These are phyloP conservation scores for Rhynchomys soricoides DNA, from an alignment of 2,113 vertebrate genomes.

Conservation along the genomic window DNA sequence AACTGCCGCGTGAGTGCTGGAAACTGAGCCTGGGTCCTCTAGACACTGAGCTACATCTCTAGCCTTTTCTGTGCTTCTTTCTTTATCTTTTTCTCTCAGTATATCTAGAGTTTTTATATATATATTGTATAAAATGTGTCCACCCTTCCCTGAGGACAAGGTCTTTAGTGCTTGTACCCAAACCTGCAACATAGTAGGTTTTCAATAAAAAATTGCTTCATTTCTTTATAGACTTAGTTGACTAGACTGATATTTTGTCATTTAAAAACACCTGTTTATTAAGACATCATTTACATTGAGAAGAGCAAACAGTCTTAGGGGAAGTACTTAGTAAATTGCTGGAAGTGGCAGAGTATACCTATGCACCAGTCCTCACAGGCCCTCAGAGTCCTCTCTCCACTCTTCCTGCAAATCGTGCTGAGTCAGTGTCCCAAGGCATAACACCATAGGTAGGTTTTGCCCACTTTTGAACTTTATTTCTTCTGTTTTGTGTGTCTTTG, in stretches of 20 bases:
- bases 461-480: not conserved
- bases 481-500: not conserved
- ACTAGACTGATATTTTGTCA: not conserved
- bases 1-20: not conserved
- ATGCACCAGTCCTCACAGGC: not conserved
- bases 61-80: not conserved
- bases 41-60: not conserved
- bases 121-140: not conserved
- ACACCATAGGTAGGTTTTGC: not conserved
- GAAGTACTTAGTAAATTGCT: not conserved
- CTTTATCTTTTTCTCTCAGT: not conserved
- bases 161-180: not conserved
- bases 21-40: not conserved
- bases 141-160: not conserved
- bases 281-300: not conserved
- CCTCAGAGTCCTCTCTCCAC: no score
- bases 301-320: not conserved
- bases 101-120: no score
- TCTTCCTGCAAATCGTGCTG: no score
- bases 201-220: not conserved
- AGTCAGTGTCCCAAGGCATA: not conserved
- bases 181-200: not conserved
- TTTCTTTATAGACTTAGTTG: not conserved
- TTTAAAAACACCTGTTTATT: not conserved
- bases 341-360: not conserved